Percentiles rank a stretch among this genome's conserved stretches.
Evolutionary conservation across 2,888 invertebrate species (phyloP).

Genomic region (Platycheirus rosarum): DNA sequence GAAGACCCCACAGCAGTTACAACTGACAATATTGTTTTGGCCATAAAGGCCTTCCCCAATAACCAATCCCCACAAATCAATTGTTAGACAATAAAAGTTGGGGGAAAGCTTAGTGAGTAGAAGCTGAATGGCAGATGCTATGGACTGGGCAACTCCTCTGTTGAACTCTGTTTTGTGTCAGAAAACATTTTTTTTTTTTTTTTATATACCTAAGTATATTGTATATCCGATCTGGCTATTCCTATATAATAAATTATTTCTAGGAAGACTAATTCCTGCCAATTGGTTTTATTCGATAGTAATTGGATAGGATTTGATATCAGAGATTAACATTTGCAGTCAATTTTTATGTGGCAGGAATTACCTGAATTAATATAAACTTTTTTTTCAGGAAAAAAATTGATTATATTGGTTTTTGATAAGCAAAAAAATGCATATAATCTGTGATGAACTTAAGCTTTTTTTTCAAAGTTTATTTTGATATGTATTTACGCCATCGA

Average conservation of each 20-base stretch:
- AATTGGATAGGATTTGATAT: slow-evolving; percentile 9
- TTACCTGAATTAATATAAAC: no score
- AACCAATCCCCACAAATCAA: slow-evolving; percentile 14
- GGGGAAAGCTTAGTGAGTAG: neutral
- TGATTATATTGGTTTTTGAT: no score
- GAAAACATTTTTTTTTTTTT: slow-evolving; percentile 1
- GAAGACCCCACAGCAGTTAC: slow-evolving; percentile 17
- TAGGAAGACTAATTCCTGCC: neutral
- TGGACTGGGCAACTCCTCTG: neutral
- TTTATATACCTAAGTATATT: no score
- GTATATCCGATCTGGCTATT: neutral
- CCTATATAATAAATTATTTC: slow-evolving; percentile 22
- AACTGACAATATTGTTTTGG: slow-evolving; percentile 21
- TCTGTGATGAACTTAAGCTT: no score
- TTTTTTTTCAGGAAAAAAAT: no score
- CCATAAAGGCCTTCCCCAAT: slow-evolving; percentile 1
- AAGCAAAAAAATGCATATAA: no score
- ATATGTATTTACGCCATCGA: no score
- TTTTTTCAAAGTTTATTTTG: no score
- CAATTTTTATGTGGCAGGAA: neutral
- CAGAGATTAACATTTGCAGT: neutral
- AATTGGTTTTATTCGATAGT: slow-evolving; percentile 1
- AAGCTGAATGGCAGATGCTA: slow-evolving; percentile 7
- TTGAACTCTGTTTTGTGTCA: neutral
- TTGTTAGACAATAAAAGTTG: slow-evolving; percentile 26